Evolutionary conservation across 2,797 vertebrate genomes (phyloP).

Genomic region (Sebastes flavidus): DNA sequence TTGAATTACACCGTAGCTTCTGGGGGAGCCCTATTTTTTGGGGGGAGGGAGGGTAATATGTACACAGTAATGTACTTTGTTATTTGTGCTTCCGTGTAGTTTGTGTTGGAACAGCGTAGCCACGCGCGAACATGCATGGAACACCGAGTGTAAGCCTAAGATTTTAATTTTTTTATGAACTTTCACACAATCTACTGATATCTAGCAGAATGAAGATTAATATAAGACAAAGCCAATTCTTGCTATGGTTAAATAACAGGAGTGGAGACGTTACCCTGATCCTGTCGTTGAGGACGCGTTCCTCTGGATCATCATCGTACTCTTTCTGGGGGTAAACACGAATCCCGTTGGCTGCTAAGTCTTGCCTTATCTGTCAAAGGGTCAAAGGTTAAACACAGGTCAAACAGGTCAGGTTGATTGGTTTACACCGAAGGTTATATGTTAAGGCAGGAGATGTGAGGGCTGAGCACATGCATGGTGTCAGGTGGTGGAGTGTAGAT

Average conservation of each 20-base stretch:
- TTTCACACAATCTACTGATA: neutral
- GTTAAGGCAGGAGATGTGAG: neutral
- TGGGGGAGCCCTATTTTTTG: too few species aligned
- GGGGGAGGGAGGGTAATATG: too few species aligned
- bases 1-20: too few species aligned
- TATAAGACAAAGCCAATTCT: neutral
- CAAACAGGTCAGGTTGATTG: neutral
- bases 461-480: neutral
- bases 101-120: too few species aligned
- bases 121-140: too few species aligned
- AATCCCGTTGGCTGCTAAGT: conserved; percentile 88
- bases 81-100: too few species aligned
- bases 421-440: neutral
- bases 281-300: conserved; percentile 86
- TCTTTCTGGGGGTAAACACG: conserved; percentile 91
- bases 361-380: conserved; percentile 88
- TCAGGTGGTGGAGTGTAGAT: neutral
- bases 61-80: too few species aligned
- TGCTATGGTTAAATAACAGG: neutral
- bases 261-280: conserved; percentile 85
- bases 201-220: neutral
- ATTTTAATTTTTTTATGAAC: neutral
- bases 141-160: neutral
- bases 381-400: conserved; percentile 14
- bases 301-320: conserved; percentile 89